Percentiles rank a stretch among this genome's conserved stretches.
phyloP scores from a whole-genome alignment of 2,797 vertebrate genomes.

The Labroides dimidiatus region DNA sequence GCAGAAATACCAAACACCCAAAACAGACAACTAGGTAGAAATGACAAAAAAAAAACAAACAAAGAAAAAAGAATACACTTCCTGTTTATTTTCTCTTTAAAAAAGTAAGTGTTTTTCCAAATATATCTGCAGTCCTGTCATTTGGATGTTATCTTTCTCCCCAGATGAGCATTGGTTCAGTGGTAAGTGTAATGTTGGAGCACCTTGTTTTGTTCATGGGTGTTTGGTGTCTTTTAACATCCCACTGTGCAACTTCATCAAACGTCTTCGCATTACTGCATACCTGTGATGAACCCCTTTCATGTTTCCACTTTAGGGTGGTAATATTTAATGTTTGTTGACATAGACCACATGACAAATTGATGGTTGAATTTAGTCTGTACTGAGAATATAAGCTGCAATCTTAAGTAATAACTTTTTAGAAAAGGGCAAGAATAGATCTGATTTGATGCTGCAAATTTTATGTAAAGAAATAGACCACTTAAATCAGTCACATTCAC shows the following conservation, averaged over 20 bases:
- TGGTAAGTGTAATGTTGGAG: constrained; percentile 66
- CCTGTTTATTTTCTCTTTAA: background rate
- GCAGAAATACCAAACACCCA: background rate
- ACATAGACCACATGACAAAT: background rate
- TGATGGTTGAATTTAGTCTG: background rate
- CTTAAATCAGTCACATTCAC: background rate
- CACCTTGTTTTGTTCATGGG: constrained; percentile 49
- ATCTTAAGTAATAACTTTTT: background rate
- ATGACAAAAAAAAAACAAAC: background rate
- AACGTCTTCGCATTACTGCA: constrained; percentile 18
- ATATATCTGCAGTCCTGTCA: background rate
- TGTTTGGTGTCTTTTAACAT: constrained; percentile 46
- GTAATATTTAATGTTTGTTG: background rate
- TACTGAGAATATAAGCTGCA: background rate
- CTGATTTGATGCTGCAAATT: background rate
- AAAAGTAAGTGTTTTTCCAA: background rate
- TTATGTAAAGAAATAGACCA: background rate
- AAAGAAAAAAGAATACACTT: background rate
- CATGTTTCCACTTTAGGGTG: background rate
- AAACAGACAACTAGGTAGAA: background rate
- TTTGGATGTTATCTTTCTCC: constrained; percentile 51
- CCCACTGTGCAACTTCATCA: constrained; percentile 1
- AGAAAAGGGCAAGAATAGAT: background rate
- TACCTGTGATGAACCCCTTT: constrained; percentile 40
- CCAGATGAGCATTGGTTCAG: constrained; percentile 73